A percentile compares a stretch with the other conserved stretches of the same genome.
Conservation (phyloP, 1,140 invertebrate genomes). For the Drosophila mauritiana region DNA sequence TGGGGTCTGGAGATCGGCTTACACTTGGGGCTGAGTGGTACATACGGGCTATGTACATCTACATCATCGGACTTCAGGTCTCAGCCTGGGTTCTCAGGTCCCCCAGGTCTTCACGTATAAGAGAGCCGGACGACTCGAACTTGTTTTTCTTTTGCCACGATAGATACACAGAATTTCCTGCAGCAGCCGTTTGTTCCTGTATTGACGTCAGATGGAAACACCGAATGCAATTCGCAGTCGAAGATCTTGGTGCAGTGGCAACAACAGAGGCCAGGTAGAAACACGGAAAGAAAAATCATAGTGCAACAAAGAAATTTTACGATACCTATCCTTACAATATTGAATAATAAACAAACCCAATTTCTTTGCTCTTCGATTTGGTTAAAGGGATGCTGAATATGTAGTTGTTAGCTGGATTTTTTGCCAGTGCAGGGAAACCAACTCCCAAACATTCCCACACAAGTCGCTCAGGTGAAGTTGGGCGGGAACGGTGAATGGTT, state of each 20-base stretch:
- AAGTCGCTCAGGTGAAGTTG: conserved; percentile 17
- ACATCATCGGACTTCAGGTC: conserved; percentile 13
- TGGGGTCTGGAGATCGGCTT: conserved; percentile 38
- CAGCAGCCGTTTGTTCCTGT: conserved; percentile 34
- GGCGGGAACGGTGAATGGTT: not conserved
- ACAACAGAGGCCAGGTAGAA: not conserved
- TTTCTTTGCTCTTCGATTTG: not conserved
- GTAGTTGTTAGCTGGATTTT: no score
- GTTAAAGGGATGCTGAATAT: no score
- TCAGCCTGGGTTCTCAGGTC: not conserved
- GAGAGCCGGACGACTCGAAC: conserved; percentile 50
- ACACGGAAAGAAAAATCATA: not conserved
- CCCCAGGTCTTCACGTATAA: conserved; percentile 45
- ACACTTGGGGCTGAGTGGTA: conserved; percentile 36
- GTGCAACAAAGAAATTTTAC: not conserved
- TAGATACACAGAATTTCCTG: conserved; percentile 79
- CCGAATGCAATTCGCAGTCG: conserved; percentile 45
- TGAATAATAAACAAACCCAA: not conserved
- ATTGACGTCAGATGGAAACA: conserved; percentile 25
- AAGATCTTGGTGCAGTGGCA: conserved; percentile 32
- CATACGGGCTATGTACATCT: conserved; percentile 26
- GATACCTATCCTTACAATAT: no score
- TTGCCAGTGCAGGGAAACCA: conserved; percentile 6
- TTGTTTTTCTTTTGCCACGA: conserved; percentile 53
- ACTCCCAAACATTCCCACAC: conserved; percentile 15